These are phyloP conservation scores for Micrastur ruficollis DNA, from an alignment of 2,797 vertebrate genomes.

Conservation along the genomic window DNA sequence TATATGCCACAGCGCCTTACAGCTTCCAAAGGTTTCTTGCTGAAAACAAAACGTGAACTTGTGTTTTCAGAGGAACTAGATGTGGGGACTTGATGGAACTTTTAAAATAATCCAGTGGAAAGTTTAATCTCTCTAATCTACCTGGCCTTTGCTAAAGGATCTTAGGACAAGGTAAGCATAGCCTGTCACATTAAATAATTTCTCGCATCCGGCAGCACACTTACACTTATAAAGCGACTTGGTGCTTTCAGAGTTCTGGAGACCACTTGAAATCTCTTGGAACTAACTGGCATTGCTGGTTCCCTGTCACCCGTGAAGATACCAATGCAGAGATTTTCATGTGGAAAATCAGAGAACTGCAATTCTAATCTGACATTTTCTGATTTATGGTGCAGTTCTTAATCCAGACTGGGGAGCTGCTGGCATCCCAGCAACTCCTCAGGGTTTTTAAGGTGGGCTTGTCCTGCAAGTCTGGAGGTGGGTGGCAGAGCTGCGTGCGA, in stretches of 20 bases:
- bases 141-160: not conserved
- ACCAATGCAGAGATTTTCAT: not conserved
- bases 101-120: not conserved
- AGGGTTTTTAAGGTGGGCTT: not conserved
- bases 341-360: not conserved
- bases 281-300: not conserved
- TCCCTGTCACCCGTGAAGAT: rapidly evolving
- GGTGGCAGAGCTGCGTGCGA: rapidly evolving
- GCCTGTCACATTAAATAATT: not conserved
- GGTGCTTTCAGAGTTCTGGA: not conserved
- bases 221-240: not conserved
- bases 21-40: not conserved
- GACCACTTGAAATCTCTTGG: not conserved
- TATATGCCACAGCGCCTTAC: not conserved
- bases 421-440: not conserved
- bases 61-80: not conserved
- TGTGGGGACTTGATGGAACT: not conserved
- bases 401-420: not conserved
- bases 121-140: not conserved
- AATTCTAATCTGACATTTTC: not conserved
- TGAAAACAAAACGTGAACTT: not conserved
- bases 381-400: not conserved
- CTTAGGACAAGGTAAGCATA: not conserved
- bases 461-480: not conserved
- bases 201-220: not conserved